Evolutionary conservation across 2,113 vertebrate genomes (phyloP).

Genomic region (Nicator chloris): DNA sequence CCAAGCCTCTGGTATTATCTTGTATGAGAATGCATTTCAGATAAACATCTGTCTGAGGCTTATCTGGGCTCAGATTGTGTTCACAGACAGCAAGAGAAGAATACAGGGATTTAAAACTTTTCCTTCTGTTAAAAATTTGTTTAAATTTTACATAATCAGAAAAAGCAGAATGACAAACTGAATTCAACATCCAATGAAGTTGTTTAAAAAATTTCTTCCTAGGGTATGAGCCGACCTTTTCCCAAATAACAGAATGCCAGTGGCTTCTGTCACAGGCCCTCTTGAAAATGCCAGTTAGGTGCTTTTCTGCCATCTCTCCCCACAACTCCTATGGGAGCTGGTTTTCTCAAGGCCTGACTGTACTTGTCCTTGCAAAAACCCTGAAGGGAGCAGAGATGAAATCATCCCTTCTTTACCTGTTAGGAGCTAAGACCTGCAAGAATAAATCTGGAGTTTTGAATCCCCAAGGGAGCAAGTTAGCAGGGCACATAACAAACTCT

Average conservation of each 20-base stretch:
- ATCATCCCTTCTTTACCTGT: neutral
- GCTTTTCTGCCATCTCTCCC: neutral
- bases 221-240: constrained; percentile 39
- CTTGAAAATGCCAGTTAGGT: constrained; percentile 8
- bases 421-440: neutral
- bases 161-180: constrained; percentile 43
- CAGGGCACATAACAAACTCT: neutral
- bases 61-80: neutral
- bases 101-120: constrained; percentile 30
- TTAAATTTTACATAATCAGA: constrained; percentile 27
- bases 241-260: constrained; percentile 19
- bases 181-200: neutral
- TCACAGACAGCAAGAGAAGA: neutral
- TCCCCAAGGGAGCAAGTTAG: neutral
- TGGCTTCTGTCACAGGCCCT: constrained; percentile 36
- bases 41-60: constrained; percentile 34
- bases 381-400: neutral
- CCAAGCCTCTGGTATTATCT: neutral
- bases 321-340: neutral
- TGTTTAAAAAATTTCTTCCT: constrained; percentile 21
- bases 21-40: neutral
- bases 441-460: neutral
- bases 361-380: neutral
- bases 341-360: neutral
- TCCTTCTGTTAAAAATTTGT: constrained; percentile 18